Conservation (phyloP, 53 echinoderm and acorn worm genomes). For the Echinometra lucunter region DNA sequence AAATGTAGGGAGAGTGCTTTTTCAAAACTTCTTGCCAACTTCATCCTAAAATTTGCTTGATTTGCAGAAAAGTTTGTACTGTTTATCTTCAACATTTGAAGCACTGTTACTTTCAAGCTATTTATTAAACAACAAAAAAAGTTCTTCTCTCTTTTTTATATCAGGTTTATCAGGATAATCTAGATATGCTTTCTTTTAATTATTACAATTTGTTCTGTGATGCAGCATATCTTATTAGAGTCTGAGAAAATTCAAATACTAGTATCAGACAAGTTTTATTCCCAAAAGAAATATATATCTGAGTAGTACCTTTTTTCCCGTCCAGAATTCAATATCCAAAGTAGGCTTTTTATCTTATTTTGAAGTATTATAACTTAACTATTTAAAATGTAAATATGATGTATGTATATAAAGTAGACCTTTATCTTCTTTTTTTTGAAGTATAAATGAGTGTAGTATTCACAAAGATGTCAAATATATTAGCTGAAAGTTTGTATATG, state of each 20-base stretch:
- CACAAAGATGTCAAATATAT: neutral
- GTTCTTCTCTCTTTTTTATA: too few species aligned
- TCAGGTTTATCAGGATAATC: too few species aligned
- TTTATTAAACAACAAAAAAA: too few species aligned
- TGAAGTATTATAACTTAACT: neutral
- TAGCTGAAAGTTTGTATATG: neutral
- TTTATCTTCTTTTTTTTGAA: neutral
- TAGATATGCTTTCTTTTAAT: too few species aligned
- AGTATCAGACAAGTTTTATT: neutral
- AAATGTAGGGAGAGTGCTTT: neutral
- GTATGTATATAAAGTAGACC: neutral
- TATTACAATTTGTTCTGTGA: too few species aligned
- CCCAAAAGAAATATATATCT: neutral
- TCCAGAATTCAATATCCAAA: neutral
- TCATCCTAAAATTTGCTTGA: neutral
- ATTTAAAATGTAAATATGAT: neutral
- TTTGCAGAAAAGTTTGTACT: too few species aligned
- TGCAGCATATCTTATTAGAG: neutral
- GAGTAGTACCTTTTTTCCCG: neutral
- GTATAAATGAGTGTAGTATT: neutral
- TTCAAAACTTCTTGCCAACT: constrained; percentile 8
- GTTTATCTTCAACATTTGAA: too few species aligned
- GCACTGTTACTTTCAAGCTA: too few species aligned
- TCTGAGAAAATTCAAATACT: neutral
- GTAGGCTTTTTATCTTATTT: neutral